Base-by-base conservation (phyloP, 2,113 vertebrate species). In the Vulpes vulpes region DNA sequence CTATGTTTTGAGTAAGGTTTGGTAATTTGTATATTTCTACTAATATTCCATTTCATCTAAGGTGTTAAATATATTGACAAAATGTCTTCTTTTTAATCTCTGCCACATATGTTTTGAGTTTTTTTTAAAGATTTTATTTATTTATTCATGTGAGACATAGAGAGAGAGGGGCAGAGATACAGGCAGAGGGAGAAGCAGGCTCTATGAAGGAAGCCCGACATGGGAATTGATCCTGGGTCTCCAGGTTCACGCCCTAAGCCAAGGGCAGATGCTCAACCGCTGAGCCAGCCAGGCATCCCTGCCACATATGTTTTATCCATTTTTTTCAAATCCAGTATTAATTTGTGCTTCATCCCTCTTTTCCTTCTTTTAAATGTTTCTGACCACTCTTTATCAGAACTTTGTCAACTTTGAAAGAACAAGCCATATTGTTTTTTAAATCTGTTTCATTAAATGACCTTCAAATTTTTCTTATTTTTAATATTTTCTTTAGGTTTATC, bases 1-100 rank as follows among this genome's bases (percentile, higher is more conserved):
- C 59, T 81, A 78, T 3, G 65, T 49, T 90, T 83, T 94, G n/a
- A 83, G 38, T 84, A 59, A 93, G 11, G 4, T 90, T 53, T 30
- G n/a, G 20, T 84, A 67, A 89, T 85, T 87, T 96, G 16, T 49
- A 35, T 65, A 81, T 74, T 93, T 97, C 76, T 81, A 87, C n/a
- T 65, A 92, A 59, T 71, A 93, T 65, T 94, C 35, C 17, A 94
- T 74, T 97, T 94, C 55, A 80, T 6, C 1, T 60, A 74, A 93
- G 3, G 3, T 95, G 27, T 64, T 71, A 74, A 81, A 86, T 69
- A 9, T 84, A 94, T 23, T 92, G 16, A 90, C 65, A 88, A 94
- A 92, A 19, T 82, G 16, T 57, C 27, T 27, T 71, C 67, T 95
- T 86, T 92, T 65, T 38, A 82, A 89, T 78, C 7, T 82, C 65